Percentiles rank a stretch among this genome's conserved stretches.
phyloP scores from a whole-genome alignment of 2,113 vertebrate species.

The Arothron firmamentum region DNA sequence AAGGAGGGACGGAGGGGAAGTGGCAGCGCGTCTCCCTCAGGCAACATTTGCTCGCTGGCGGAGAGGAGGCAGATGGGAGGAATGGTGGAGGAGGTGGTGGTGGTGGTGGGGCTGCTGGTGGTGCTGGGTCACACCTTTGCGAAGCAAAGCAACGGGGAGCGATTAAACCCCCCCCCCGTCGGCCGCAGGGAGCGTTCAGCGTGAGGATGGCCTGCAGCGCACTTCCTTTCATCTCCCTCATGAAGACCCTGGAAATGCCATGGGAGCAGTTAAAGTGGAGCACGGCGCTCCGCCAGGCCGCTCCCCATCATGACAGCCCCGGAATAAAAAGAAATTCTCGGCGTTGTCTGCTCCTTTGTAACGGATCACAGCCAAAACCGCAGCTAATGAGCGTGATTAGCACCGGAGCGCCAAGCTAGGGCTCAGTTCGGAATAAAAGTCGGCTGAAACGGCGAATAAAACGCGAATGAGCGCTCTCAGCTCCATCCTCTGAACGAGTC shows the following conservation, averaged over 20 bases:
- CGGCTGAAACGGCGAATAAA: too few relatives aligned
- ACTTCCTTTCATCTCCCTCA: slow-evolving; percentile 50
- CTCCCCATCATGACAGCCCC: slow-evolving; percentile 14
- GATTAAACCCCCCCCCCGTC: slow-evolving; percentile 52
- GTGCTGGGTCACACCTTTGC: slow-evolving; percentile 52
- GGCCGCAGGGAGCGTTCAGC: slow-evolving; percentile 39
- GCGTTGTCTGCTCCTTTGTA: too few relatives aligned
- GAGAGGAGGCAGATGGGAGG: slow-evolving; percentile 56
- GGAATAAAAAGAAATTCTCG: background rate
- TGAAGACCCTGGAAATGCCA: slow-evolving; percentile 49
- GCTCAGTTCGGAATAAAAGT: too few relatives aligned
- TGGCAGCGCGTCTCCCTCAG: slow-evolving; percentile 37
- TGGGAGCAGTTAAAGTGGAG: slow-evolving; percentile 43
- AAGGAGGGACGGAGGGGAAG: slow-evolving; percentile 31
- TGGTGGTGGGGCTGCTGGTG: background rate
- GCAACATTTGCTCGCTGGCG: slow-evolving; percentile 51
- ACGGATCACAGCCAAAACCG: too few relatives aligned
- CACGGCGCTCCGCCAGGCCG: slow-evolving; percentile 32
- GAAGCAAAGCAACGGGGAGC: slow-evolving; percentile 58
- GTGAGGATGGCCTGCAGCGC: slow-evolving; percentile 41
- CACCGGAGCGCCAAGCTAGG: too few relatives aligned
- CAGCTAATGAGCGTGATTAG: too few relatives aligned
- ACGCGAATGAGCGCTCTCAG: too few relatives aligned
- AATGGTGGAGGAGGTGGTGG: slow-evolving; percentile 13
- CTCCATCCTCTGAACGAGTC: too few relatives aligned